phyloP scores from a whole-genome alignment of 2,797 vertebrate species.

The Chaetodon trifasciatus region DNA sequence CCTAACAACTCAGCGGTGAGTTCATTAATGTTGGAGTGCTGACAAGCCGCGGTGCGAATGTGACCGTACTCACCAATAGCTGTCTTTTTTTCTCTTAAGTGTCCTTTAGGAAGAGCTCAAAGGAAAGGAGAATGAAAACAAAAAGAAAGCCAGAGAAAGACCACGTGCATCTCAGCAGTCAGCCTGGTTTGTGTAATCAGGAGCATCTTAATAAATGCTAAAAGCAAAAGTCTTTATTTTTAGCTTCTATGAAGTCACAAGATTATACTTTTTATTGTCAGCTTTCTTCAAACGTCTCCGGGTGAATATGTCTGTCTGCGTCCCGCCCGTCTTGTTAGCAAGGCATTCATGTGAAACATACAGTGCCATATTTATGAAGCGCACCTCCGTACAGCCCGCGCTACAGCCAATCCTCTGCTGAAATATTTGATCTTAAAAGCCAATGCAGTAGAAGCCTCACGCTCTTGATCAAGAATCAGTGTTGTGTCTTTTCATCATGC shows the following conservation, averaged over 20 bases:
- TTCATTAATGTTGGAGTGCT: constrained; percentile 77
- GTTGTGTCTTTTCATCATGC: constrained; percentile 80
- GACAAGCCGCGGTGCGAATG: constrained; percentile 71
- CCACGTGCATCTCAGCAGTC: constrained; percentile 88
- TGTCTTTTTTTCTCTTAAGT: constrained; percentile 68
- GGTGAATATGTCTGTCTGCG: constrained; percentile 67
- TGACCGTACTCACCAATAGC: constrained; percentile 66
- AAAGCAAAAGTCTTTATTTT: constrained; percentile 80
- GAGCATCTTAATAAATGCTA: constrained; percentile 71
- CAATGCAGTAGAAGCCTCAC: constrained; percentile 60
- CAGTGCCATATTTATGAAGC: constrained; percentile 74
- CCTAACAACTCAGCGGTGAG: constrained; percentile 63
- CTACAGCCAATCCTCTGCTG: constrained; percentile 76
- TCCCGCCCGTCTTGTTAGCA: constrained; percentile 69
- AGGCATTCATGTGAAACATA: constrained; percentile 72
- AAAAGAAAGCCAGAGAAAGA: constrained; percentile 86
- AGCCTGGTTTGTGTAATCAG: constrained; percentile 80
- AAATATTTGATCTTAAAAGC: constrained; percentile 84
- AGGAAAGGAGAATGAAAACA: constrained; percentile 89
- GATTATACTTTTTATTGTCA: constrained; percentile 79
- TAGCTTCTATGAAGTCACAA: constrained; percentile 76
- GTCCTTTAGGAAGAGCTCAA: constrained; percentile 85
- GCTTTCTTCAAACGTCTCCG: constrained; percentile 76
- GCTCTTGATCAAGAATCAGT: constrained; percentile 83
- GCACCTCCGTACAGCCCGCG: constrained; percentile 51